A percentile compares a stretch with the other conserved stretches of the same genome.
Evolutionary conservation across 1,140 invertebrate species (phyloP).

Genomic region (Pseudomyrmex cubaensis): DNA sequence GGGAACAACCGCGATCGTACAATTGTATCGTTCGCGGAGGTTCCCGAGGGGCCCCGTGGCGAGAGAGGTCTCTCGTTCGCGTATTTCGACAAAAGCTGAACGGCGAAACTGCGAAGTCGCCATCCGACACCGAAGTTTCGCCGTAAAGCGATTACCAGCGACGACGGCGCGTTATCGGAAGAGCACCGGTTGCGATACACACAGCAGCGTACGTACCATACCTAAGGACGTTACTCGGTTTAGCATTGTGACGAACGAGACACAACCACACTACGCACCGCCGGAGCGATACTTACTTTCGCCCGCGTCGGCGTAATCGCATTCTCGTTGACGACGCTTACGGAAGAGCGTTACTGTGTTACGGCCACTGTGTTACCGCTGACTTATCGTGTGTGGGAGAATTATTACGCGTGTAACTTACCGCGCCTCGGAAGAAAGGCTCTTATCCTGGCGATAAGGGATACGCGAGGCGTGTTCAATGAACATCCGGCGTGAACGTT

Average conservation of each 20-base stretch:
- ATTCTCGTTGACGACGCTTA: conserved; percentile 57
- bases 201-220: conserved; percentile 53
- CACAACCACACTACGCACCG: conserved; percentile 42
- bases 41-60: conserved; percentile 29
- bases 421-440: neutral
- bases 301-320: conserved; percentile 69
- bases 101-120: conserved; percentile 46
- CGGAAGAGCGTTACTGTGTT: conserved; percentile 58
- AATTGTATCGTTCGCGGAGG: conserved; percentile 37
- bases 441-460: conserved; percentile 4
- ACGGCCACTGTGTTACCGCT: conserved; percentile 40
- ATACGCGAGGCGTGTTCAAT: neutral
- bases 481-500: neutral
- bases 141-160: conserved; percentile 70
- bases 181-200: conserved; percentile 59
- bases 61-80: conserved; percentile 21
- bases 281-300: conserved; percentile 65
- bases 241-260: conserved; percentile 52
- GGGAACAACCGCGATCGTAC: conserved; percentile 28
- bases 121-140: conserved; percentile 74
- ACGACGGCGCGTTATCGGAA: conserved; percentile 64
- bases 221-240: conserved; percentile 21
- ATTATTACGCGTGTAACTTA: conserved; percentile 46
- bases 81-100: conserved; percentile 65
- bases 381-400: conserved; percentile 59